A percentile compares a stretch with the other conserved stretches of the same genome.
phyloP scores from a whole-genome alignment of 23 tunicate genomes.

The Pegea sp. region DNA sequence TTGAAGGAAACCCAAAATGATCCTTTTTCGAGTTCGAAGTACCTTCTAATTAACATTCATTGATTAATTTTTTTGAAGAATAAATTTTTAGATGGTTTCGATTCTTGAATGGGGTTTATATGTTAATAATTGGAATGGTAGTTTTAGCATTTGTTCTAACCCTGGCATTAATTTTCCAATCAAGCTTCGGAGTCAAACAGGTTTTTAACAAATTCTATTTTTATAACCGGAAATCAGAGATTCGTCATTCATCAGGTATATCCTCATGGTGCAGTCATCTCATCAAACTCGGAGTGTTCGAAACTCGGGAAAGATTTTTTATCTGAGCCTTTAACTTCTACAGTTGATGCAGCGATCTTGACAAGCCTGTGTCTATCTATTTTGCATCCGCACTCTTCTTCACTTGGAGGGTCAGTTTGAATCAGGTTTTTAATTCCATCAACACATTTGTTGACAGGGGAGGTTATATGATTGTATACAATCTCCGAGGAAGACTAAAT shows the following conservation, averaged over 20 bases:
- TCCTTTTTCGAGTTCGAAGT: too few species aligned
- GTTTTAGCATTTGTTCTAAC: too few species aligned
- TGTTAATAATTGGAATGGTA: too few species aligned
- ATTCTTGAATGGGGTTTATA: too few species aligned
- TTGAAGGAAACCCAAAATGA: constrained; percentile 38
- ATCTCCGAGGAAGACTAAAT: constrained; percentile 17
- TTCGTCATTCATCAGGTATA: too few species aligned
- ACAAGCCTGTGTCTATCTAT: constrained; percentile 43
- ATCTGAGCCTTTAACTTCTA: constrained; percentile 8
- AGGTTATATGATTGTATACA: constrained; percentile 55
- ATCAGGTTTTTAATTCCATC: background rate
- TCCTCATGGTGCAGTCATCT: constrained; percentile 56
- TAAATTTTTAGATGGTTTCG: too few species aligned
- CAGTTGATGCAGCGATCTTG: constrained; percentile 39
- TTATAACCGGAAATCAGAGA: too few species aligned
- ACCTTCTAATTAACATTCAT: too few species aligned
- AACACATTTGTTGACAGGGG: constrained; percentile 39
- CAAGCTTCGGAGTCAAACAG: too few species aligned
- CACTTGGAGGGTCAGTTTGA: constrained; percentile 53
- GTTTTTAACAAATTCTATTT: too few species aligned
- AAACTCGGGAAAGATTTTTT: constrained; percentile 13
- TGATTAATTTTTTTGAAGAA: too few species aligned
- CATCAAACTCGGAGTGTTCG: constrained; percentile 24
- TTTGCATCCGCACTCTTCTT: constrained; percentile 54
- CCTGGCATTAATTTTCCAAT: too few species aligned